Percentiles rank a stretch among this genome's conserved stretches.
Conservation (phyloP, 2,797 vertebrate species). For the Siniperca undulata region DNA sequence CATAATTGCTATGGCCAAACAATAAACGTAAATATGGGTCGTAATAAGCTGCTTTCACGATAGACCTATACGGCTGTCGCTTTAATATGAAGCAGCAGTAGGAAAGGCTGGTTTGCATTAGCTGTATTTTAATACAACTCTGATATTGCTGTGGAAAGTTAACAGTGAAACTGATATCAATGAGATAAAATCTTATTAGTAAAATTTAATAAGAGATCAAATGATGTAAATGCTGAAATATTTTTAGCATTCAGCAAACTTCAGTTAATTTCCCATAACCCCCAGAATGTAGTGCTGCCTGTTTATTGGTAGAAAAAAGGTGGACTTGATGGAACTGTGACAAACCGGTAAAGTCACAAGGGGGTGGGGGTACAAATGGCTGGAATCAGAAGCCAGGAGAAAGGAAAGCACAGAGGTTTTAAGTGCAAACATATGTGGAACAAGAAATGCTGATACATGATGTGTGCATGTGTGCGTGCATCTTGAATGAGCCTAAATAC, state of each 20-base stretch:
- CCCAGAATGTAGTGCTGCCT: background rate
- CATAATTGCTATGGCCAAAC: no score
- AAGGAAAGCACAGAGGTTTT: slow-evolving; percentile 35
- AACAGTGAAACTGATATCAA: no score
- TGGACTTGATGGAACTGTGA: background rate
- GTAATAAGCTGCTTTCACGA: no score
- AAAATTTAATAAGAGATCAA: background rate
- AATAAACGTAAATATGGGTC: no score
- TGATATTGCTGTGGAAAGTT: no score
- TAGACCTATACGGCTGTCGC: no score
- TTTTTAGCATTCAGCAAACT: background rate
- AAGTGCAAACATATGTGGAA: slow-evolving; percentile 71
- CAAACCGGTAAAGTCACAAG: background rate
- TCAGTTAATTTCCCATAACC: background rate
- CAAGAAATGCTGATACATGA: slow-evolving; percentile 46
- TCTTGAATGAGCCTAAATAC: slow-evolving; percentile 19
- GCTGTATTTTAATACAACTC: no score
- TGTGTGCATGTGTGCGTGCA: slow-evolving; percentile 20
- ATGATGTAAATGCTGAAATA: background rate
- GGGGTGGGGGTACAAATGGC: background rate
- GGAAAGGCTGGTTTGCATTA: no score
- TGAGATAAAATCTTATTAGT: no score
- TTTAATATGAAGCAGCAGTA: no score
- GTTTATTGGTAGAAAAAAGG: background rate
- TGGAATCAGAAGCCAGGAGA: slow-evolving; percentile 26